phyloP scores from a whole-genome alignment of 2,888 invertebrate species.

The Nephrotoma appendiculata region DNA sequence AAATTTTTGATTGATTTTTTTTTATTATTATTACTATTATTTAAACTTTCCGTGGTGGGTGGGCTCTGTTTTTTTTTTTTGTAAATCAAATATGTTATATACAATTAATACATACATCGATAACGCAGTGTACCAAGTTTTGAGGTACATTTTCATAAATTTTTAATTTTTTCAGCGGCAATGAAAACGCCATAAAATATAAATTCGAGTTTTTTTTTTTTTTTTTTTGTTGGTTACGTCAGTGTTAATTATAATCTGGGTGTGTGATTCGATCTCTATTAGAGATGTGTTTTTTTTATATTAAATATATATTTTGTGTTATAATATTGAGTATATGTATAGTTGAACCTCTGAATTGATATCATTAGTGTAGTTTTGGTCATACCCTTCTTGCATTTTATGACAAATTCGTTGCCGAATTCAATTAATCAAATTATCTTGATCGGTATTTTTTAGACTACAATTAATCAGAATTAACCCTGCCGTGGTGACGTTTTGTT shows the following conservation, averaged over 20 bases:
- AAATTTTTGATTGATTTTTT: background rate
- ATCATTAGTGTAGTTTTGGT: background rate
- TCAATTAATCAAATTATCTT: background rate
- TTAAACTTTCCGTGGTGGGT: background rate
- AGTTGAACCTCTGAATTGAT: background rate
- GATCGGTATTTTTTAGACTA: background rate
- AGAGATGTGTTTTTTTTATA: background rate
- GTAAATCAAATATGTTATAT: background rate
- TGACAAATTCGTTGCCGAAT: background rate
- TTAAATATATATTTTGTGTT: background rate
- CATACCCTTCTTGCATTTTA: background rate
- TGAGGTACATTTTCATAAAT: background rate
- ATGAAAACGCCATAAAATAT: background rate
- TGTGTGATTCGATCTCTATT: background rate
- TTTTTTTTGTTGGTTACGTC: background rate
- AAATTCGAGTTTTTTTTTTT: background rate
- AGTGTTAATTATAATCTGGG: background rate
- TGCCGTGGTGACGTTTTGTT: background rate
- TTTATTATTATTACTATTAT: background rate
- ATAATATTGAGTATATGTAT: background rate
- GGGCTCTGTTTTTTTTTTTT: background rate
- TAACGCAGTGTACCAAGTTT: background rate
- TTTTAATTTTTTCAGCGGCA: background rate
- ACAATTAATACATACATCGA: background rate
- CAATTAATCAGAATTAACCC: background rate